These are phyloP conservation scores for Macheiramphus alcinus DNA, from an alignment of 2,113 vertebrate genomes.

Conservation along the genomic window DNA sequence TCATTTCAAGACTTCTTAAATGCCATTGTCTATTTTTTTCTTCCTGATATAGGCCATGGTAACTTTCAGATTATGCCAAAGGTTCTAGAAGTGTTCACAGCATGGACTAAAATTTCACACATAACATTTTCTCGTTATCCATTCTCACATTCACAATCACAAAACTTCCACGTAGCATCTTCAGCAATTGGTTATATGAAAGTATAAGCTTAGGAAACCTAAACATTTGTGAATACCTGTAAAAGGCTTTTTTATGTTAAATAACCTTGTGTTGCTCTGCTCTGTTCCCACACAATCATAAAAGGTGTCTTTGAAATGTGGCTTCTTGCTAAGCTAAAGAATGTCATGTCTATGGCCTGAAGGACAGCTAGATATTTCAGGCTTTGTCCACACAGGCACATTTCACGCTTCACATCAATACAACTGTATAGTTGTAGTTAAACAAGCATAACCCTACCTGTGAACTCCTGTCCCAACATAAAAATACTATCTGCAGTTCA, in stretches of 20 bases:
- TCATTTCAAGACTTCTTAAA: background rate
- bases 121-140: background rate
- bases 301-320: conserved; percentile 15
- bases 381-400: background rate
- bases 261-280: background rate
- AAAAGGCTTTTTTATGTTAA: background rate
- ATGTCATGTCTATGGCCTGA: background rate
- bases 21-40: background rate
- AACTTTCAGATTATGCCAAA: background rate
- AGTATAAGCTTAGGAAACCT: background rate
- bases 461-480: background rate
- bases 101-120: background rate
- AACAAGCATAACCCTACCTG: background rate
- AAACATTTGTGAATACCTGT: background rate
- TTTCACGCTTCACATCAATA: background rate
- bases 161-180: background rate
- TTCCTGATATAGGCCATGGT: background rate
- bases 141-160: background rate
- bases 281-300: background rate
- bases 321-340: background rate
- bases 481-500: background rate
- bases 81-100: conserved; percentile 7
- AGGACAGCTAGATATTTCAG: background rate
- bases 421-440: background rate
- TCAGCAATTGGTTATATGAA: background rate